A percentile compares a stretch with the other conserved stretches of the same genome.
Evolutionary conservation across 2,797 vertebrate species (phyloP).

Genomic region (Nyctibius grandis): DNA sequence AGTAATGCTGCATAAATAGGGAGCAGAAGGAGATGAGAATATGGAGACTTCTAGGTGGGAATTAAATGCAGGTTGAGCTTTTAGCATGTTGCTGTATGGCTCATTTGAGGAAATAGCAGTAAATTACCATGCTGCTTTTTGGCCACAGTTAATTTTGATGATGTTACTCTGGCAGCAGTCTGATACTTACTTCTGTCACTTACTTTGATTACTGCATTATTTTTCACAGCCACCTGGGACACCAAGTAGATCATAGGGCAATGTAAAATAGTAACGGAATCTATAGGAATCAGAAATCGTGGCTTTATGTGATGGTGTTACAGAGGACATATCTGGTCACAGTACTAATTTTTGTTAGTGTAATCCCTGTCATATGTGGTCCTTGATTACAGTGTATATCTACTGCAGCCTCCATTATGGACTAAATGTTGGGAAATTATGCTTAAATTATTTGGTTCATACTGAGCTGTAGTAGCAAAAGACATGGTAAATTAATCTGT

Average conservation of each 20-base stretch:
- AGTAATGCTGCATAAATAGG: not conserved
- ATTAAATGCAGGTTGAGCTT: not conserved
- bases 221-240: not conserved
- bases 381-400: not conserved
- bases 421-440: not conserved
- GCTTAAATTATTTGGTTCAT: not conserved
- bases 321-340: not conserved
- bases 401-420: not conserved
- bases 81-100: not conserved
- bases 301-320: not conserved
- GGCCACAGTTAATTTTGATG: not conserved
- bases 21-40: not conserved
- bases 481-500: not conserved
- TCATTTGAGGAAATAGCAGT: not conserved
- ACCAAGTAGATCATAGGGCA: not conserved
- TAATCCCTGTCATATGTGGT: accelerated
- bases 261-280: not conserved
- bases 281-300: not conserved
- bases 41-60: not conserved
- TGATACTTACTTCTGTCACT: not conserved
- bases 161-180: not conserved
- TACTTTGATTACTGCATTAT: not conserved
- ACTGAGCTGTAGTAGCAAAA: not conserved
- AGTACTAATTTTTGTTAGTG: not conserved
- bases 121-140: not conserved